Conservation (phyloP, 2,113 vertebrate genomes). For the Proteles cristata region DNA sequence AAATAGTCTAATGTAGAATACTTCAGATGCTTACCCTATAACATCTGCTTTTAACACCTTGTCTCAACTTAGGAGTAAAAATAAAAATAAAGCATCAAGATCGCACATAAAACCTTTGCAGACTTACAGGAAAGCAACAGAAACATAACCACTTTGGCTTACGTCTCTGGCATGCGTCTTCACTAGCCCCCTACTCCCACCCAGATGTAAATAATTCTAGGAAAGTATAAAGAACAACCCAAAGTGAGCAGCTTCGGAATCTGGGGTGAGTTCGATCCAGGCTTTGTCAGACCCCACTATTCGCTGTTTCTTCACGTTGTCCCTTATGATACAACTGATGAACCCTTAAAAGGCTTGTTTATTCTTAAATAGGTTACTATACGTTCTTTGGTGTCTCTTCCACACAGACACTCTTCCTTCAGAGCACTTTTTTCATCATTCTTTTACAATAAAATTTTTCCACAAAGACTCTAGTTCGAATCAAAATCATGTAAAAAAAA, state of each 20-base stretch:
- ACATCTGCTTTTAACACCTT: slow-evolving; percentile 36
- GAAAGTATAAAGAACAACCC: not conserved
- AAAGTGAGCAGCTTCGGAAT: not conserved
- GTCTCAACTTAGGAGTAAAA: slow-evolving; percentile 16
- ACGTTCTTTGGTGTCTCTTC: not conserved
- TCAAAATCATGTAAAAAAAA: not conserved
- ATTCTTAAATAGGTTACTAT: not conserved
- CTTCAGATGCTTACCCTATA: slow-evolving; percentile 8
- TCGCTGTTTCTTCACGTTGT: not conserved
- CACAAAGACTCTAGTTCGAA: slow-evolving; percentile 43
- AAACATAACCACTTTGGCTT: slow-evolving; percentile 37
- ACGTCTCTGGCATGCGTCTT: not conserved
- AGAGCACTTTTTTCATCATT: not conserved
- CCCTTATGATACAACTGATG: not conserved
- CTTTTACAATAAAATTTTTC: not conserved
- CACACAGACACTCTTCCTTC: not conserved
- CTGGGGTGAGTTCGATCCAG: not conserved
- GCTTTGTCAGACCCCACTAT: not conserved
- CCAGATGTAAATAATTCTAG: slow-evolving; percentile 36
- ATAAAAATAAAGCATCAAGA: slow-evolving; percentile 52
- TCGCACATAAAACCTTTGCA: not conserved
- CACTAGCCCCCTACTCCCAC: not conserved
- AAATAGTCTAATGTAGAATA: not conserved
- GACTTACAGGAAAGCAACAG: slow-evolving; percentile 31
- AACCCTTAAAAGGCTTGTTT: slow-evolving; percentile 37